Evolutionary conservation across 2,113 vertebrate species (phyloP), one percentile per base, ranked within the genome.

Genomic region (Oncorhynchus gorbuscha): DNA sequence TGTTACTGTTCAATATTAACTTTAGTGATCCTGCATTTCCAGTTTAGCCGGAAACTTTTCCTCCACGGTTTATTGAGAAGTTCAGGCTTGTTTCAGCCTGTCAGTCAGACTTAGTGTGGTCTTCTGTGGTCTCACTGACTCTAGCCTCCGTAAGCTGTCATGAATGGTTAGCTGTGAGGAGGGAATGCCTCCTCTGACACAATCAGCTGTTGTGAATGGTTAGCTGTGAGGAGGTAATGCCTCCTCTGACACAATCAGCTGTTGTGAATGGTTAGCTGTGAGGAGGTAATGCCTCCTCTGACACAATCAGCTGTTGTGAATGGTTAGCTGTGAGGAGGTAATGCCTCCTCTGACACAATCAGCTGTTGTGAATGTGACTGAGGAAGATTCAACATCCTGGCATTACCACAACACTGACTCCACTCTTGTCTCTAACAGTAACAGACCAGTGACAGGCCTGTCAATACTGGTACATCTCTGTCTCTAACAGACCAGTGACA

Each of bases 191-290:
- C 51, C 51, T 58, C 67, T 20, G 48, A 77, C 51, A 76, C n/a
- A n/a, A n/a, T 20, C 30, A 14, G 18, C 20, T 20, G 16, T 69
- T 20, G 18, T n/a, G 20, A 22, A 61, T 24, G 24, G 59, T 65
- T 48, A 55, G 39, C 16, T 32, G n/a, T 24, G 26, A 20, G 48
- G n/a, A 14, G 13, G 55, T 20, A 4, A 58, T 3, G 11, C 14
- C 51, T 58, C 51, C 51, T 58, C 67, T 20, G 48, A 77, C 51
- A 76, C n/a, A n/a, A n/a, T n/a, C n/a, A 77, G n/a, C 11, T 45
- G 32, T 26, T 58, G 39, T 30, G 3, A 30, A 14, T 72, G 62
- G 59, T 65, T 48, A 55, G 39, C 16, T 32, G n/a, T 24, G 26
- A 20, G 48, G n/a, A 14, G 13, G 55, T 20, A 4, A 58, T 3